Evolutionary conservation across 2,797 vertebrate genomes (phyloP), one percentile per base, ranked within the genome.

Genomic region (Enteromius radiatus): DNA sequence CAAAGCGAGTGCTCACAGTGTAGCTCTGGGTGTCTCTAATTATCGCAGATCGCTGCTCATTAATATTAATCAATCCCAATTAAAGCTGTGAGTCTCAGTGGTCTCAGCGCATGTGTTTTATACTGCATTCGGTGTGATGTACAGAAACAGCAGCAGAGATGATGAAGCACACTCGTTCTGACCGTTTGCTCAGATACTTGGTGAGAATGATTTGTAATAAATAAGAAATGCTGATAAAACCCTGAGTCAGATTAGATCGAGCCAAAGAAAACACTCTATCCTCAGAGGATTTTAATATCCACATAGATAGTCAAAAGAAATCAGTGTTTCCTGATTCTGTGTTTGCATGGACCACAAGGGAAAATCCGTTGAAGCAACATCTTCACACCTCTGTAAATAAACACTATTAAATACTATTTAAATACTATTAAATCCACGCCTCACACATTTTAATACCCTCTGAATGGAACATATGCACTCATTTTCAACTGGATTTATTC

Each of bases 21-120:
- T 52, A 28, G 75, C 74, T 77, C 70, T 74, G 33, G 63, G 69
- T 56, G 59, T 45, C 15, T 56, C 43, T 80, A 77, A 88, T 86
- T 64, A 84, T 56, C 49, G 23, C 47, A 61, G 68, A 19, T 47
- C 78, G 47, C 26, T 73, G 64, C 65, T 76, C 23, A 85, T 86
- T 85, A 78, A 77, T 81, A 86, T 85, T 67, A 82, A 87, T 88
- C 77, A 82, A 47, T 68, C 69, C 69, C 65, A 75, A 31, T 89
- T 87, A 84, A 75, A 3, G 61, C 75, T 59, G 64, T 47, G 4
- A 59, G 61, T 41, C 5, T n/a, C 67, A 26, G 52, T 49, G 36
- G 82, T 21, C 81, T 21, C 81, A 81, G 23, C 86, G 69, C 8
- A 28, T 47, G 21, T 64, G 7, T 21, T 68, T 41, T 61, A 15